Base-by-base conservation (phyloP, 2,797 vertebrate genomes). In the Scomberomorus guttatus region DNA sequence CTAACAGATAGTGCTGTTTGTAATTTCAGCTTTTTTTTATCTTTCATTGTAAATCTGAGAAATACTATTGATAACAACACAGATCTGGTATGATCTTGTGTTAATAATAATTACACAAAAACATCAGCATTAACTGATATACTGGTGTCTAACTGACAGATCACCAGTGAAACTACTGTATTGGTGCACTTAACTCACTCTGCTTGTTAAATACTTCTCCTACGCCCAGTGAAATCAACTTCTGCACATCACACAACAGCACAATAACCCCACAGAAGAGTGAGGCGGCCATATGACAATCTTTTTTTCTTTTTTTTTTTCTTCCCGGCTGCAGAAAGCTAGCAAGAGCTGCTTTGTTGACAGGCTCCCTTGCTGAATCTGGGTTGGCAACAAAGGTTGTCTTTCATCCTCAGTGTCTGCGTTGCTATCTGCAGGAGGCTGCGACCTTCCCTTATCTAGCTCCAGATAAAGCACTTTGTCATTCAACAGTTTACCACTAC, bases 391-490 rank as follows among this genome's bases (percentile, higher is more conserved):
- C 90, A 92, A 90, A 92, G 82, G 62, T 67, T 64, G 77, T 81
- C 81, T 92, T 90, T 92, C 84, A 90, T 89, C 87, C 83, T 83
- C 79, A 42, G 77, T 61, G 83, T 69, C 83, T 87, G 84, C 44
- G 32, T 66, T 44, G 57, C 79, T 87, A 78, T 88, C 90, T 89
- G 77, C 80, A 81, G 82, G 76, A 89, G 87, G 85, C 91, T 84
- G 87, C 80, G 85, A 91, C 87, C 88, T 79, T 82, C 82, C 70
- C 86, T 90, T 92, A 92, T 91, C 91, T 84, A 77, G 62, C 72
- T 48, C 14, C 58, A 83, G 89, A 93, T 92, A 90, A 93, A 87
- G 75, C 72, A 72, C 86, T 85, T 72, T 84, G 82, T 91, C 81
- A 87, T 84, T 85, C 87, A 80, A 84, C 83, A 83, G 87, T 91